phyloP scores from a whole-genome alignment of 2,797 vertebrate species.

The Parauchenoglanis ngamensis region DNA sequence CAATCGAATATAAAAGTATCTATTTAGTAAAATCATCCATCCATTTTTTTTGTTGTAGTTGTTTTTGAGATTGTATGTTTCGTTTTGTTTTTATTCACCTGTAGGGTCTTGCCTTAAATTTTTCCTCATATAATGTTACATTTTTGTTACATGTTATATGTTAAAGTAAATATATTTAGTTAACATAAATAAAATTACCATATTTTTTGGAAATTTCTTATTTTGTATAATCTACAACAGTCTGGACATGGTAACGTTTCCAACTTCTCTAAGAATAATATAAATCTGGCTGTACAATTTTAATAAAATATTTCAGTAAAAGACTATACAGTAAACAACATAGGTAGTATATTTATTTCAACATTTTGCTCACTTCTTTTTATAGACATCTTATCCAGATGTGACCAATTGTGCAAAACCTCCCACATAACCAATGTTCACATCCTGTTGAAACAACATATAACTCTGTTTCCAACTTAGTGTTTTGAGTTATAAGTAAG shows the following conservation, averaged over 20 bases:
- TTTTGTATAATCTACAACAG: not conserved
- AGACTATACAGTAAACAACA: not conserved
- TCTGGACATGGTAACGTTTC: not conserved
- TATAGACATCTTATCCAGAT: not conserved
- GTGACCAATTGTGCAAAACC: not conserved
- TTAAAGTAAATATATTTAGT: not conserved
- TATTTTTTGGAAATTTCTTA: not conserved
- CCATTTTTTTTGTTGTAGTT: not conserved
- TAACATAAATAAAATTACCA: not conserved
- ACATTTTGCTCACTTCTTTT: not conserved
- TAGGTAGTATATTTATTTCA: not conserved
- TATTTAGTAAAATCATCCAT: not conserved
- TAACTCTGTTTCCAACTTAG: not conserved
- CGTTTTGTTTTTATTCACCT: not conserved
- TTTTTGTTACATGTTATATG: not conserved
- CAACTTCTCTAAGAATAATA: not conserved
- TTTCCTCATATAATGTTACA: not conserved
- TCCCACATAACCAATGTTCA: not conserved
- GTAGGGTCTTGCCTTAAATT: not conserved
- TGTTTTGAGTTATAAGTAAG: not conserved
- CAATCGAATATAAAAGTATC: not conserved
- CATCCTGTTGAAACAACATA: not conserved
- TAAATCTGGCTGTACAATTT: not conserved
- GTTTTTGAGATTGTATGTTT: no score
- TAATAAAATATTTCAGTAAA: not conserved